Conservation (phyloP, 2,797 vertebrate genomes). For the Fistularia tabacaria region DNA sequence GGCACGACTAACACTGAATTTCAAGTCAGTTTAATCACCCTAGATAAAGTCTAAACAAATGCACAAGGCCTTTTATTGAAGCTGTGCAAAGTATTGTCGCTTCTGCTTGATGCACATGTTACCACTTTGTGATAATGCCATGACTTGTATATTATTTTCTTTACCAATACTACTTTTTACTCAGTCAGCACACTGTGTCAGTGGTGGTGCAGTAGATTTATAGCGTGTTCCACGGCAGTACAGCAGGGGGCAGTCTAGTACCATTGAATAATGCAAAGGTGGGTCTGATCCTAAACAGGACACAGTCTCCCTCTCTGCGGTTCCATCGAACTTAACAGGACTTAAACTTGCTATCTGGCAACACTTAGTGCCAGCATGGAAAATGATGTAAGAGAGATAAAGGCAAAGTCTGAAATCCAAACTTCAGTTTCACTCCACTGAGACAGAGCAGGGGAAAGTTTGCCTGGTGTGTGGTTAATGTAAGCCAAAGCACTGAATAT, state of each 20-base stretch:
- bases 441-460: constrained; percentile 72
- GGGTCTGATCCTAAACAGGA: constrained; percentile 64
- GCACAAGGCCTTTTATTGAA: constrained; percentile 30
- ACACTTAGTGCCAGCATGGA: constrained; percentile 74
- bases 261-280: constrained; percentile 55
- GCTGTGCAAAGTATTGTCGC: constrained; percentile 1
- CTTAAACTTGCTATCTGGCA: constrained; percentile 71
- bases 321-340: constrained; percentile 67
- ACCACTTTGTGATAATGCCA: not conserved
- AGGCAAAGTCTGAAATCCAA: constrained; percentile 73
- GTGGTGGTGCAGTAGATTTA: constrained; percentile 5
- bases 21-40: constrained; percentile 69
- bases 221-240: constrained; percentile 28
- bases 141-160: constrained; percentile 21
- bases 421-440: constrained; percentile 72
- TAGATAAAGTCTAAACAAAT: constrained; percentile 46
- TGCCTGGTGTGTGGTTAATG: constrained; percentile 74
- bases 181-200: constrained; percentile 18
- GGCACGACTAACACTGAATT: constrained; percentile 61
- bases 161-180: constrained; percentile 28
- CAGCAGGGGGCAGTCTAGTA: constrained; percentile 81
- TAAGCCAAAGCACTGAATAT: constrained; percentile 74
- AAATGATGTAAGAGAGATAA: constrained; percentile 76
- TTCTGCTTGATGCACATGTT: constrained; percentile 3
- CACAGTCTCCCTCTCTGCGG: constrained; percentile 55